Base-by-base conservation (phyloP, 2,888 invertebrate genomes). In the Taphrorychus bicolor region DNA sequence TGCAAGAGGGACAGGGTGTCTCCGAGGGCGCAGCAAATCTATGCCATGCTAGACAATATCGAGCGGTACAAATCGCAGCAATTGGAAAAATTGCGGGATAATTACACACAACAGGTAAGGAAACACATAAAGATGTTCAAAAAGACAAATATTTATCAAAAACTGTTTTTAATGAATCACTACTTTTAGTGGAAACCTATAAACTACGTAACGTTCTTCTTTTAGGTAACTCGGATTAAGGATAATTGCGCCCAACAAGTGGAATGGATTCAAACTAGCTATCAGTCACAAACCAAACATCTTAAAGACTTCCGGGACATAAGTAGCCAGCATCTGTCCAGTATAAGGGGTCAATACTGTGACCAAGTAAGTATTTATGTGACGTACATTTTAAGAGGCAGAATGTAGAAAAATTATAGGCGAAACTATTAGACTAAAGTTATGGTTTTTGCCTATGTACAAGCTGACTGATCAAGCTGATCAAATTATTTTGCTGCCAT, bases 161-260 rank as follows among this genome's bases (percentile, higher is more conserved):
- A n/a, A 32, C 32, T 59, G 32, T 16, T n/a, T n/a, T n/a, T n/a
- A n/a, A n/a, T n/a, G n/a, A n/a, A n/a, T n/a, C n/a, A n/a, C n/a
- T 61, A 23, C 9, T n/a, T 60, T 51, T n/a, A n/a, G 11, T 24
- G 5, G 11, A 40, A 16, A 16, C 11, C 17, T 56, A 41, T 21
- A n/a, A 17, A 32, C 19, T 59, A n/a, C n/a, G n/a, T n/a, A n/a
- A n/a, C n/a, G n/a, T 51, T 56, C 40, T 54, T 59, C 42, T 67
- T 70, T 18, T 58, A 78, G 91, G 94, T 96, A 74, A 91, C 92
- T 81, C 87, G 93, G 72, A 95, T 97, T 76, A 92, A 93, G 78
- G 96, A 97, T 78, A 97, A 97, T 79, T 97, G 97, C 80, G 89
- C 91, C 21, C 93, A 93, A 80, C 97, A 97, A 84, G 92, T 96